Evolutionary conservation across 1,140 invertebrate genomes (phyloP), one percentile per base, ranked within the genome.

Genomic region (Drosophila pectinifera): DNA sequence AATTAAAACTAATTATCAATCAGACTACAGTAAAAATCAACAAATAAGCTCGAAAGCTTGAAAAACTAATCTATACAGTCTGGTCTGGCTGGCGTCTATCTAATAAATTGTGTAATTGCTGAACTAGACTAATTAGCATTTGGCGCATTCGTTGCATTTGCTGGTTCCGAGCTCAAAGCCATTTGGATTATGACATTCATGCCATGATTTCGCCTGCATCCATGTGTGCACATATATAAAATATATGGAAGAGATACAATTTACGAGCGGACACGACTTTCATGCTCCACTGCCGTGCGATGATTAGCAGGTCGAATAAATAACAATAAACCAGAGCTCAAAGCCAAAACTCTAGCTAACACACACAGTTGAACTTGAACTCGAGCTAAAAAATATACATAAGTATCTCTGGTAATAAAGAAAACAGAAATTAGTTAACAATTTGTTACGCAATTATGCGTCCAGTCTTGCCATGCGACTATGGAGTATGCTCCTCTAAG

Each of bases 231-330:
- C 26, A 26, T 46, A 20, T 11, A 34, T 43, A 56, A n/a, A 39
- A 46, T 20, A 57, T 62, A 61, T 75, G 48, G 59, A 80, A 65
- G 62, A 74, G 55, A 72, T 56, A 63, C 65, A 67, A 83, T 88
- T 89, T 89, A 83, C 67, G 76, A 89, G 84, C 84, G 79, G 79
- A 89, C 84, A 89, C 79, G 84, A 80, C 84, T 88, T 88, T 88
- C 83, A 88, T 88, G 83, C 83, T 89, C 72, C 70, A 88, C 75
- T 83, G 83, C 79, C 70, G 43, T 54, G 22, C 63, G 63, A 75
- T 79, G 80, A 82, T 74, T 78, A 79, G 64, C 69, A 68, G 42
- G 75, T 74, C 41, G 48, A 62, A 61, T 83, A 74, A 82, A 77
- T 65, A 39, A 53, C n/a, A 78, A 45, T 36, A 76, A 62, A 16